Conservation (phyloP, 2,797 vertebrate species). For the Allobates femoralis region DNA sequence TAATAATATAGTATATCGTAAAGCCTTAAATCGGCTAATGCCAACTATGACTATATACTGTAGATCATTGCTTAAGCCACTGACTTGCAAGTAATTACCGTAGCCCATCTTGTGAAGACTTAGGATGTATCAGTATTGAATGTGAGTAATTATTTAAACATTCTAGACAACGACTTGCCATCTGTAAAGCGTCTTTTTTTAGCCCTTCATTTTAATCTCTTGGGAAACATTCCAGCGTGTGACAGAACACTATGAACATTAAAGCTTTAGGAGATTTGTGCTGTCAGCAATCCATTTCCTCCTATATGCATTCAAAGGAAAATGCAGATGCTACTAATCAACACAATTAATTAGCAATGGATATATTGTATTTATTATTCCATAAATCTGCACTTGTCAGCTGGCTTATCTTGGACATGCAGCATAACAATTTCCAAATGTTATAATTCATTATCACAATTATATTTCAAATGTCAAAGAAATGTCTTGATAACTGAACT, state of each 20-base stretch:
- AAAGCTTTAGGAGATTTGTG: constrained; percentile 39
- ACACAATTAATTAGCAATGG: constrained; percentile 35
- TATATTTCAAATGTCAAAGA: not conserved
- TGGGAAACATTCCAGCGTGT: rapidly evolving
- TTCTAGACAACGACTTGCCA: constrained; percentile 45
- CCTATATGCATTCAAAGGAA: constrained; percentile 20
- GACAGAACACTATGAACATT: constrained; percentile 56
- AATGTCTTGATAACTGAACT: no score
- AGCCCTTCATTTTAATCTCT: constrained; percentile 24
- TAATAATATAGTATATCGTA: no score
- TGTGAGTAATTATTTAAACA: constrained; percentile 43
- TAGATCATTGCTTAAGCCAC: constrained; percentile 13
- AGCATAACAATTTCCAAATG: not conserved
- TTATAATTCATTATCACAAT: not conserved
- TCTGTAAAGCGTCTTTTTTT: constrained; percentile 58
- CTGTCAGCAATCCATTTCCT: constrained; percentile 54
- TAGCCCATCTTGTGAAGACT: not conserved
- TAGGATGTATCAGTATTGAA: not conserved
- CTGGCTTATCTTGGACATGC: not conserved
- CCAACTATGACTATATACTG: constrained; percentile 7
- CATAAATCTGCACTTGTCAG: not conserved
- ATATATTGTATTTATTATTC: constrained; percentile 1
- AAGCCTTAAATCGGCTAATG: not conserved
- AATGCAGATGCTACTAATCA: constrained; percentile 47
- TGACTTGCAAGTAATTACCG: constrained; percentile 26